phyloP scores from a whole-genome alignment of 2,797 vertebrate genomes.

The Okamejei kenojei region DNA sequence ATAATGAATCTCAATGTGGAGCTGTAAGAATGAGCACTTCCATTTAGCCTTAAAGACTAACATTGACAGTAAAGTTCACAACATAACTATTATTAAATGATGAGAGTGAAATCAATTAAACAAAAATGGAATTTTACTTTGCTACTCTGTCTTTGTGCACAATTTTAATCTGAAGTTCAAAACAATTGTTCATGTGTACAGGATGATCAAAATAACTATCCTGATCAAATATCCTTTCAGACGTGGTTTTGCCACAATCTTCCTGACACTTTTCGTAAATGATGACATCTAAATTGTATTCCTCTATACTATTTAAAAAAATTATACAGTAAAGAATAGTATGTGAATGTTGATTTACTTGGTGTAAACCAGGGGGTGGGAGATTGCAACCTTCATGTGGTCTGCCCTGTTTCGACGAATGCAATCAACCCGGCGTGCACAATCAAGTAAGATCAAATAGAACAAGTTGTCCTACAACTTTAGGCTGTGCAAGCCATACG shows the following conservation, averaged over 20 bases:
- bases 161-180: background rate
- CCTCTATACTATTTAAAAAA: background rate
- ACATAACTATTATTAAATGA: background rate
- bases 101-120: background rate
- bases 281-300: background rate
- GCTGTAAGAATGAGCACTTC: background rate
- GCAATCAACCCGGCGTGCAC: no score
- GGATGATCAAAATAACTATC: background rate
- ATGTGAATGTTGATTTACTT: no score
- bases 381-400: no score
- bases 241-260: background rate
- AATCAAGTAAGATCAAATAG: no score
- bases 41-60: background rate
- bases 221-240: background rate
- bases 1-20: background rate
- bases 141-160: background rate
- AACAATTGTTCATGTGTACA: background rate
- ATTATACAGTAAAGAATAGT: background rate
- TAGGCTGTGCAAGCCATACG: no score
- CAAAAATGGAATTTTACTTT: background rate
- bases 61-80: background rate
- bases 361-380: no score
- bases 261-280: background rate
- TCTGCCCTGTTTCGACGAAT: no score
- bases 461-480: no score